A percentile compares a stretch with the other conserved stretches of the same genome.
These are phyloP conservation scores for Geotrupes spiniger DNA, from an alignment of 2,888 invertebrate genomes.

Conservation along the genomic window DNA sequence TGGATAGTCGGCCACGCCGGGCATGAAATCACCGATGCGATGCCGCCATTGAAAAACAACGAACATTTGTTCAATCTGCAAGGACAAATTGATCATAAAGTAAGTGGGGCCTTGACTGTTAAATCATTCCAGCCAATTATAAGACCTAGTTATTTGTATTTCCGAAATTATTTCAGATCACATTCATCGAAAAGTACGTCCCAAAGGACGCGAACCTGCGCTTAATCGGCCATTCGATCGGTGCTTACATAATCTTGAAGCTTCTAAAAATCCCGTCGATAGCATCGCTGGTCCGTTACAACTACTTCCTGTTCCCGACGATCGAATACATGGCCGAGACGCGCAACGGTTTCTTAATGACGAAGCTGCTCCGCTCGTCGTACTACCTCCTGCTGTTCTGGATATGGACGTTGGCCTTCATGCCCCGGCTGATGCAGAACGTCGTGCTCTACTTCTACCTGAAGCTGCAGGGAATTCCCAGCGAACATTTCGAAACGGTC, in stretches of 20 bases:
- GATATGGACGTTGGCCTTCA: constrained; percentile 55
- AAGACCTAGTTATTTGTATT: too few relatives aligned
- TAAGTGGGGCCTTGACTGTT: too few relatives aligned
- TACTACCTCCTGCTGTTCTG: too few relatives aligned
- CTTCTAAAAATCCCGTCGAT: constrained; percentile 60
- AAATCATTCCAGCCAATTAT: too few relatives aligned
- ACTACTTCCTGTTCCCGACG: constrained; percentile 80
- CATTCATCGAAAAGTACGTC: constrained; percentile 69
- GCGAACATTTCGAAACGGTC: not conserved
- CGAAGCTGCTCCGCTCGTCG: too few relatives aligned
- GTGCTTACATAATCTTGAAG: constrained; percentile 77
- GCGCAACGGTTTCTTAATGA: constrained; percentile 72
- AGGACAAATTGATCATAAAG: too few relatives aligned
- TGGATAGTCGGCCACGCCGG: constrained; percentile 84
- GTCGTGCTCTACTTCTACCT: constrained; percentile 53
- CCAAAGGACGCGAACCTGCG: constrained; percentile 68
- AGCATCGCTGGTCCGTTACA: too few relatives aligned
- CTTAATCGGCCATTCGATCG: constrained; percentile 86
- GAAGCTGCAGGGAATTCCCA: constrained; percentile 55
- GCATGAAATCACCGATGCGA: too few relatives aligned
- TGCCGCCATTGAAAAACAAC: too few relatives aligned
- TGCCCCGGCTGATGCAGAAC: constrained; percentile 56
- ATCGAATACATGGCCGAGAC: constrained; percentile 76
- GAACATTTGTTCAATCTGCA: too few relatives aligned
- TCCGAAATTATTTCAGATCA: constrained; percentile 49